Conservation (phyloP, 2,888 invertebrate species). For the Ceriagrion tenellum region DNA sequence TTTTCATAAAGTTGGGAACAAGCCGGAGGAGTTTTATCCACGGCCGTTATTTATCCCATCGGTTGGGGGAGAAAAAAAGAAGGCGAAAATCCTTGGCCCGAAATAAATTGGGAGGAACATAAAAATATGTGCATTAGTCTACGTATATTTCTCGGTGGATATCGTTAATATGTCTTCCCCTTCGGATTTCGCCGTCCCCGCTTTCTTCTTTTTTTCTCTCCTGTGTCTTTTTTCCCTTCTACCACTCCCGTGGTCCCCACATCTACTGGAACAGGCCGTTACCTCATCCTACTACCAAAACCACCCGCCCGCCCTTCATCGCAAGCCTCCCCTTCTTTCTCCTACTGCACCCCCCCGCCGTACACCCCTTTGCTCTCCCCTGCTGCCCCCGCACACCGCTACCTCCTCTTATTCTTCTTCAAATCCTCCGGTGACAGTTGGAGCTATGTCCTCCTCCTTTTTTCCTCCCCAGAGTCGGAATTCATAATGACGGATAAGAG, state of each 20-base stretch:
- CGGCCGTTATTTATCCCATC: not conserved
- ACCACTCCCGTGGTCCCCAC: too few species aligned
- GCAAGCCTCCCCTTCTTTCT: not conserved
- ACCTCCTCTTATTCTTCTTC: slow-evolving; percentile 10
- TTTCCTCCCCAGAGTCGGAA: slow-evolving; percentile 50
- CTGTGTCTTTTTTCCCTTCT: not conserved
- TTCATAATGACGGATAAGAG: slow-evolving; percentile 67
- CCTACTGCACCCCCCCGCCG: not conserved
- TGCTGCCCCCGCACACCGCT: not conserved
- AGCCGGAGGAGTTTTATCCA: not conserved
- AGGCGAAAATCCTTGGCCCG: slow-evolving; percentile 17
- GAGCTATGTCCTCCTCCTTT: slow-evolving; percentile 61
- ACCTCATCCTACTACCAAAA: too few species aligned
- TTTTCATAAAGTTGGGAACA: not conserved
- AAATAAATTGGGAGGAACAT: slow-evolving; percentile 10
- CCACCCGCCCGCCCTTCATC: not conserved
- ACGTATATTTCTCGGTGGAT: slow-evolving; percentile 20
- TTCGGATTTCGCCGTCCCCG: not conserved
- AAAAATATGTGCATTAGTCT: slow-evolving; percentile 28
- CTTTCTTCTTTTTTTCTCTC: not conserved
- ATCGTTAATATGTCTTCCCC: slow-evolving; percentile 17
- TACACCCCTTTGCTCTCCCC: too few species aligned
- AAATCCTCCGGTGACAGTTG: slow-evolving; percentile 57
- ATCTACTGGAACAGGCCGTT: not conserved
- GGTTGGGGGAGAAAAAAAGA: not conserved